These are phyloP conservation scores for Pongo abelii DNA, from an alignment of 2,113 vertebrate genomes.

Conservation along the genomic window DNA sequence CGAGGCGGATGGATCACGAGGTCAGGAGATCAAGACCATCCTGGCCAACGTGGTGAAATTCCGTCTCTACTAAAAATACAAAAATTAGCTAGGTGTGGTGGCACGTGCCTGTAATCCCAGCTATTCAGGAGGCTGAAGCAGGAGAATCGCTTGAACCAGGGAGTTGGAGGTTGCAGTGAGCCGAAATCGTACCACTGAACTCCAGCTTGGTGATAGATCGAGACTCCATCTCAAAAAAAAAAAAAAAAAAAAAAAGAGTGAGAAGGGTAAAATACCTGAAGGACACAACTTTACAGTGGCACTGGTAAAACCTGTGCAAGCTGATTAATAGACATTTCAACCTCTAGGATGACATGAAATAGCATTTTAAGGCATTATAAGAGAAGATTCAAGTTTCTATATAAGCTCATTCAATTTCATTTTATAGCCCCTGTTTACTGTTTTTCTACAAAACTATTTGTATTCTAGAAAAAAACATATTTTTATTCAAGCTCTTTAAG, in stretches of 20 bases:
- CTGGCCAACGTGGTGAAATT: too few species aligned
- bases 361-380: neutral
- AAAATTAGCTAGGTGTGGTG: too few species aligned
- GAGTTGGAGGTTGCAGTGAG: too few species aligned
- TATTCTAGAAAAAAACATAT: neutral
- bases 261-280: neutral
- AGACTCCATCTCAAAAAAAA: too few species aligned
- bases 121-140: too few species aligned
- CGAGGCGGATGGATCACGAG: too few species aligned
- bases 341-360: neutral
- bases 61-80: too few species aligned
- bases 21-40: too few species aligned
- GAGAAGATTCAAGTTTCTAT: neutral
- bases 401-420: neutral
- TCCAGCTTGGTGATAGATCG: too few species aligned
- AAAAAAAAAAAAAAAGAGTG: neutral
- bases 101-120: too few species aligned
- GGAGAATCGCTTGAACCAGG: too few species aligned
- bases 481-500: neutral
- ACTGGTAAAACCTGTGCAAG: neutral
- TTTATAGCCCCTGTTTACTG: neutral
- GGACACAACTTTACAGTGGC: neutral
- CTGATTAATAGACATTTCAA: neutral
- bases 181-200: too few species aligned
- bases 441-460: neutral